Evolutionary conservation across 2,888 invertebrate genomes (phyloP).

Genomic region (Prosopocoilus inquinatus): DNA sequence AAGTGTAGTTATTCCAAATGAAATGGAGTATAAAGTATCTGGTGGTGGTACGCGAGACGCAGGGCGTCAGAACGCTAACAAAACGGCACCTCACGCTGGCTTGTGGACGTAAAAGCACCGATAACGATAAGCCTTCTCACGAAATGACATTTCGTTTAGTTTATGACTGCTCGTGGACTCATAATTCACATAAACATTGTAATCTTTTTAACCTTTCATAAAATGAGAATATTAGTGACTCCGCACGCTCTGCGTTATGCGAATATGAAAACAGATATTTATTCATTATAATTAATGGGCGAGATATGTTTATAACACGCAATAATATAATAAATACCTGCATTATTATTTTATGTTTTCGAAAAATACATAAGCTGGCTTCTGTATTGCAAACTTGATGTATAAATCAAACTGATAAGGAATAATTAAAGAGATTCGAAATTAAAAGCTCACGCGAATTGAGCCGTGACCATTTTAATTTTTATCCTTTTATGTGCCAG

Average conservation of each 20-base stretch:
- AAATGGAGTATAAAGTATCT: no score
- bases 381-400: no score
- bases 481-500: no score
- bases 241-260: background rate
- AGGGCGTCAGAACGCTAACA: no score
- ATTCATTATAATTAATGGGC: background rate
- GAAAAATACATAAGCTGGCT: no score
- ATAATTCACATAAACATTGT: constrained; percentile 50
- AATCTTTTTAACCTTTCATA: constrained; percentile 34
- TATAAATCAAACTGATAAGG: no score
- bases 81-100: background rate
- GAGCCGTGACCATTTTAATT: no score
- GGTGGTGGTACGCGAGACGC: no score
- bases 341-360: background rate
- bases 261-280: background rate
- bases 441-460: no score
- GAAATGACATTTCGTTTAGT: constrained; percentile 50
- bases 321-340: background rate
- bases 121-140: constrained; percentile 50
- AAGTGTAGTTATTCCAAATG: no score
- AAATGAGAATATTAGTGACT: constrained; percentile 17
- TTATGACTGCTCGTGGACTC: constrained; percentile 47
- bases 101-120: constrained; percentile 24
- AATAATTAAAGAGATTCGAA: no score
- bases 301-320: background rate